Conservation (phyloP, 2,888 invertebrate genomes). For the Parapristionchus giblindavisi region DNA sequence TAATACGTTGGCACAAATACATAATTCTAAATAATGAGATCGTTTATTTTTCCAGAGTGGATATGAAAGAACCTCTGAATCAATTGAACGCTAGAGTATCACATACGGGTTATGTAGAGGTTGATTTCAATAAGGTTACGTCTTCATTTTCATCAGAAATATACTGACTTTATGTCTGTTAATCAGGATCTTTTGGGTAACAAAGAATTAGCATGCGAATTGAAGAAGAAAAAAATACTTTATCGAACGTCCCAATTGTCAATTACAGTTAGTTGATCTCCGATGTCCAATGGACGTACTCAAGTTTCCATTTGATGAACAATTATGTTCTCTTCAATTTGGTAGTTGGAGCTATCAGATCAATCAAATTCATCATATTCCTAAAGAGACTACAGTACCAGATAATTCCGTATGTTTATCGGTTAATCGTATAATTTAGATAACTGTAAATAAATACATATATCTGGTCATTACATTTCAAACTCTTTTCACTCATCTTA, state of each 20-base stretch:
- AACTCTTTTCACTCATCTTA: too few species aligned
- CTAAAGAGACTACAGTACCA: slow-evolving; percentile 4
- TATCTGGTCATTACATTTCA: too few species aligned
- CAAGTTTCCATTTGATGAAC: slow-evolving; percentile 57
- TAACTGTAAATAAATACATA: too few species aligned
- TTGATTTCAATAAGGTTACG: slow-evolving; percentile 56
- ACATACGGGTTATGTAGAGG: slow-evolving; percentile 52
- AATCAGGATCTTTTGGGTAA: too few species aligned
- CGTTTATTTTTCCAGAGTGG: slow-evolving; percentile 48
- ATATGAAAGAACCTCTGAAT: slow-evolving; percentile 54
- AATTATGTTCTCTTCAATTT: slow-evolving; percentile 56
- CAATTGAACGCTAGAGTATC: slow-evolving; percentile 55
- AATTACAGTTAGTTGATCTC: slow-evolving; percentile 51
- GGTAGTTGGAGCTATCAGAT: slow-evolving; percentile 58
- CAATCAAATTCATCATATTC: slow-evolving; percentile 26
- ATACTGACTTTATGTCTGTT: too few species aligned
- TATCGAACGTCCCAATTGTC: not conserved
- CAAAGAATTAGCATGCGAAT: too few species aligned
- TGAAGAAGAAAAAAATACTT: not conserved
- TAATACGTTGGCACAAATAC: slow-evolving; percentile 58
- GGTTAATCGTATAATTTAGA: too few species aligned
- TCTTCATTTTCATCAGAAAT: too few species aligned
- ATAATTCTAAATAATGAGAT: not conserved
- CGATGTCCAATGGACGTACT: slow-evolving; percentile 57
- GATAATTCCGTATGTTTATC: not conserved